These are phyloP conservation scores for Aurelia aurita complex sp. Pacific DNA, from an alignment of 30 jellyfish, hydroid and myxozoan genomes.

Conservation along the genomic window DNA sequence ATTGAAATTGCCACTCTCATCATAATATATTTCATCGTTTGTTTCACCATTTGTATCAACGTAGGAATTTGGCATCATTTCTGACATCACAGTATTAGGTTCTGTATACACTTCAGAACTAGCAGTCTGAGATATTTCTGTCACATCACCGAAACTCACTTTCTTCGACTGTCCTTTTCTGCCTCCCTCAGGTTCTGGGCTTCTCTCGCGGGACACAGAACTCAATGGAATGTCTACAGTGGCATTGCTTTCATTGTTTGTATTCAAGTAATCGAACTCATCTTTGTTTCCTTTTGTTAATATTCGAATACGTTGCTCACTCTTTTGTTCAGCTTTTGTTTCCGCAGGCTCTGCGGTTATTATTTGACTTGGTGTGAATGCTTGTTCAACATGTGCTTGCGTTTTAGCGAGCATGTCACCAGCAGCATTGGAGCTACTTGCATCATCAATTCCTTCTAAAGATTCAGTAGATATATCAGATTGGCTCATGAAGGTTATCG, in stretches of 20 bases:
- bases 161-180: constrained; percentile 29
- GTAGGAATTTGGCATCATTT: constrained; percentile 2
- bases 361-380: too few relatives aligned
- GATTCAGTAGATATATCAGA: constrained; percentile 28
- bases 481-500: constrained; percentile 46
- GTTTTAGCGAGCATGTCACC: too few relatives aligned
- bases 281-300: constrained; percentile 51
- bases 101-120: not conserved
- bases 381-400: too few relatives aligned
- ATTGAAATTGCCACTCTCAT: constrained; percentile 11
- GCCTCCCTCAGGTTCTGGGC: constrained; percentile 56
- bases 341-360: not conserved
- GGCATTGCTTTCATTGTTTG: constrained; percentile 14
- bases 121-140: constrained; percentile 27
- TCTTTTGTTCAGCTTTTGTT: constrained; percentile 33
- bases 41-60: constrained; percentile 43
- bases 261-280: constrained; percentile 16
- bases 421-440: not conserved
- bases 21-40: constrained; percentile 20
- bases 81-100: constrained; percentile 4
- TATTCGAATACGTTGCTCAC: constrained; percentile 49
- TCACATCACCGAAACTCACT: constrained; percentile 68
- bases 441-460: constrained; percentile 2
- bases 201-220: constrained; percentile 28
- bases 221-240: constrained; percentile 2